Evolutionary conservation across 2,888 invertebrate species (phyloP).

Genomic region (Drosophila merina): DNA sequence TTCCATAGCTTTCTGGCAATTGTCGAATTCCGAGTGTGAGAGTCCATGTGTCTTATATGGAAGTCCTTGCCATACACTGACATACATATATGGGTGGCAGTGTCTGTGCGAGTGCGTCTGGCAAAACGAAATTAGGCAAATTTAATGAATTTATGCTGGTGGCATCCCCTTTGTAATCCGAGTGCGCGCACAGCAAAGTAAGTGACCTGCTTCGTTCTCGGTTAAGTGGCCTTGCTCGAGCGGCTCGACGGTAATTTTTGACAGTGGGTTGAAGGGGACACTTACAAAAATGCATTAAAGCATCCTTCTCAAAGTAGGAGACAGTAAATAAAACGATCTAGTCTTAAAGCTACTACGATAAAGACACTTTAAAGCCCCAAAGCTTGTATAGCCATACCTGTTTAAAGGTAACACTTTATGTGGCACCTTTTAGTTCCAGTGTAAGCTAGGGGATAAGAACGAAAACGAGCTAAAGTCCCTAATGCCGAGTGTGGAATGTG

Average conservation of each 20-base stretch:
- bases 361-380: too few species aligned
- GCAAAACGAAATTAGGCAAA: slow-evolving; percentile 76
- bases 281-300: background rate
- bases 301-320: background rate
- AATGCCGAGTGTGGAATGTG: slow-evolving; percentile 30
- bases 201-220: slow-evolving; percentile 72
- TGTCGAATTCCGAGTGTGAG: slow-evolving; percentile 31
- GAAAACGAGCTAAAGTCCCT: slow-evolving; percentile 27
- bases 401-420: too few species aligned
- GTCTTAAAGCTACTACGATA: too few species aligned
- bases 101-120: slow-evolving; percentile 34
- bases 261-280: background rate
- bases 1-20: slow-evolving; percentile 49
- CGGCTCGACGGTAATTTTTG: background rate
- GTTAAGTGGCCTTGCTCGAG: slow-evolving; percentile 65
- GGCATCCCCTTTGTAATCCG: slow-evolving; percentile 77
- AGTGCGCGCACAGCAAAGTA: slow-evolving; percentile 70
- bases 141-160: slow-evolving; percentile 81
- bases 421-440: background rate
- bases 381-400: too few species aligned
- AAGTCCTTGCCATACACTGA: background rate
- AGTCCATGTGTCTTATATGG: slow-evolving; percentile 4
- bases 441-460: slow-evolving; percentile 29
- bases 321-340: too few species aligned
- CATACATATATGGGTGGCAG: slow-evolving; percentile 11